Evolutionary conservation across 2,113 vertebrate genomes (phyloP), one percentile per base, ranked within the genome.

Genomic region (Hepsetus odoe): DNA sequence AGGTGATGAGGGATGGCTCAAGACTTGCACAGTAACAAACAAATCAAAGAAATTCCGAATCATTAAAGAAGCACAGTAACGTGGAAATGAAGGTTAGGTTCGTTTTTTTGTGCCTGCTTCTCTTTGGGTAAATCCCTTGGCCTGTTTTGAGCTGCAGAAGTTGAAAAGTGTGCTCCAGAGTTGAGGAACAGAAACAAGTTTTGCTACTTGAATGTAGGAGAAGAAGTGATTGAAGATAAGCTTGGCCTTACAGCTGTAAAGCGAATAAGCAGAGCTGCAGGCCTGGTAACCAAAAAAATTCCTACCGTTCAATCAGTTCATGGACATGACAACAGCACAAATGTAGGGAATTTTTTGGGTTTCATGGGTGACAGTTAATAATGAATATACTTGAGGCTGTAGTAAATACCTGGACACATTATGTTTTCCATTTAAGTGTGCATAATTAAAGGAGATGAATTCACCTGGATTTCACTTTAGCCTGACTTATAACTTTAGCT

Each of bases 181-280:
- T 13, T 7, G 38, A 68, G 40, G 51, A 72, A 72, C 70, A 72
- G n/a, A 73, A 56, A 22, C 71, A 38, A 32, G 69, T 56, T 72
- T 9, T 58, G 33, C 35, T 28, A 51, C 44, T 9, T 30, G n/a
- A 22, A 44, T 11, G 16, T 30, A 51, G 1, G 8, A 13, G 64
- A 40, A n/a, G 10, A 1, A 24, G 22, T 22, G 24, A 44, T 11
- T 9, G 66, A 24, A 68, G 42, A 49, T 30, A 42, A 42, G 49
- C 42, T 6, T 14, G 66, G 13, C 42, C 24, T 49, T 0, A 5
- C 26, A 3, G 66, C 24, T 7, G 18, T 49, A 28, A 24, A n/a
- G n/a, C 66, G 12, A 49, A 46, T 30, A 42, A 49, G 20, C 7
- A 49, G 42, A 18, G 40, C 38, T 22, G 9, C 11, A 20, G n/a